Base-by-base conservation (phyloP, 2,888 invertebrate genomes). In the Platycheirus albimanus region DNA sequence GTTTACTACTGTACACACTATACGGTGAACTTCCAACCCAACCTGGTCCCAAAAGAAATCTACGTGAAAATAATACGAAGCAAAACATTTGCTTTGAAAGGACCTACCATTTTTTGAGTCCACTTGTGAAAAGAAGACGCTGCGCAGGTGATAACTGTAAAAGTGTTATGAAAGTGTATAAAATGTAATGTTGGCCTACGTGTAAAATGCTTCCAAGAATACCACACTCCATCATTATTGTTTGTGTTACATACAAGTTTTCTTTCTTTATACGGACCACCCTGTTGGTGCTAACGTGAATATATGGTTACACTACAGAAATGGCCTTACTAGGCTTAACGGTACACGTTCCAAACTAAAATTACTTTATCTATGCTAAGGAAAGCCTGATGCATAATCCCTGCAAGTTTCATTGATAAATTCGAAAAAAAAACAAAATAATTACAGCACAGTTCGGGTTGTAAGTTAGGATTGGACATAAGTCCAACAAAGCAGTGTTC, bases 131-230 rank as follows among this genome's bases (percentile, higher is more conserved):
- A 49, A 58, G 49, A 58, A 49, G 38, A 41, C 49, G 58, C 49
- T 61, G 70, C 41, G 70, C 70, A 58, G 36, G 47, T 41, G 47
- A 67, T 43, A 54, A 45, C 33, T 69, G 69, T 54, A 69, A 69
- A 56, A 70, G 58, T 38, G 36, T 56, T 38, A 49, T 58, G 49
- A 70, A 24, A 49, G 49, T 43, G 67, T 54, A n/a, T 69, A 19
- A 67, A 67, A 54, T 67, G 52, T 17, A 45, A 54, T 7, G 45
- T 67, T 54, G 67, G 52, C 41, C 67, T 67, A 13, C 45, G 52
- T 67, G 67, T 33, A 28, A 67, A 54, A 54, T 66, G 41, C 15
- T n/a, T n/a, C n/a, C n/a, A n/a, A n/a, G n/a, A 38, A n/a, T 38
- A 38, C 11, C n/a, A 38, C 38, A 38, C 38, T 10, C 38, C 3